These are phyloP conservation scores for Monopterus albus DNA, from an alignment of 2,113 vertebrate genomes.

Conservation along the genomic window DNA sequence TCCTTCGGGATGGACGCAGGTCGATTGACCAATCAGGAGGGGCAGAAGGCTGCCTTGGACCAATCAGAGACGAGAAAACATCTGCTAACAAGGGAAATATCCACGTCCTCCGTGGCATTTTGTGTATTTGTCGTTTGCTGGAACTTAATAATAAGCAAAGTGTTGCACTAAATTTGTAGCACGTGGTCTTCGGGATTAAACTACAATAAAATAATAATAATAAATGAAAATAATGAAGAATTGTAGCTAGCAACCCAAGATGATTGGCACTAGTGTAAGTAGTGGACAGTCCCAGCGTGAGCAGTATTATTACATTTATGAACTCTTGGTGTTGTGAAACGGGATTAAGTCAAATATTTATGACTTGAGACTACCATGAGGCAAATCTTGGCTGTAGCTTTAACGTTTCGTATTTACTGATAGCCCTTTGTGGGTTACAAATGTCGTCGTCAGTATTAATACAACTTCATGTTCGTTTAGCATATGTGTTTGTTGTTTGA, in stretches of 20 bases:
- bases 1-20: conserved; percentile 50
- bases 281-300: neutral
- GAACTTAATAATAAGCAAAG: neutral
- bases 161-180: neutral
- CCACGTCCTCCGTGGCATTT: neutral
- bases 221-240: no score
- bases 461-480: neutral
- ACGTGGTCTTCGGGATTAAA: neutral
- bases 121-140: conserved; percentile 7
- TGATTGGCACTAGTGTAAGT: no score
- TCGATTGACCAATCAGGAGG: conserved; percentile 54
- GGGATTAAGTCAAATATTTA: no score
- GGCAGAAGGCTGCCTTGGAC: neutral
- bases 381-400: neutral
- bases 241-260: no score
- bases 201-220: neutral
- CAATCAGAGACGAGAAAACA: conserved; percentile 45
- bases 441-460: neutral
- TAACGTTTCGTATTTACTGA: neutral
- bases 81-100: neutral
- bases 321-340: neutral
- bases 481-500: neutral
- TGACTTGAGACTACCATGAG: no score
- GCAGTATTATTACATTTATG: conserved; percentile 10
- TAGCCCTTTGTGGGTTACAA: neutral